Evolutionary conservation across 2,888 invertebrate genomes (phyloP).

Genomic region (Hemistola chrysoprasaria): DNA sequence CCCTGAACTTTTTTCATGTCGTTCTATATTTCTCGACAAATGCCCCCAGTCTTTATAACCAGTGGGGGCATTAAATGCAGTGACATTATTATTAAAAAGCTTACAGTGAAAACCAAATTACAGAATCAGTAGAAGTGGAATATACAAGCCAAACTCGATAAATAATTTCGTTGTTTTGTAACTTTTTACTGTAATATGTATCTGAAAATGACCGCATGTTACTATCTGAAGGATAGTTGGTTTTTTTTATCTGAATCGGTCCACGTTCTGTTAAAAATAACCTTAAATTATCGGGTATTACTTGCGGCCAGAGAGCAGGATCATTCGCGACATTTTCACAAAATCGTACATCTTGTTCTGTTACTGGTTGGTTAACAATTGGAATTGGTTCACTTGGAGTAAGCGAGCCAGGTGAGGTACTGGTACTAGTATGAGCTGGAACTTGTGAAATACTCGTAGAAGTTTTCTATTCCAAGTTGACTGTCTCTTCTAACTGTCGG

Average conservation of each 20-base stretch:
- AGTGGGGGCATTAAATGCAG: conserved; percentile 10
- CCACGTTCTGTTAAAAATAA: conserved; percentile 7
- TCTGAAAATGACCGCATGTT: conserved; percentile 11
- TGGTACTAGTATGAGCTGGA: no score
- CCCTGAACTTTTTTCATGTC: conserved; percentile 22
- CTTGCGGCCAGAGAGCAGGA: conserved; percentile 1
- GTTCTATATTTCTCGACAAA: conserved; percentile 15
- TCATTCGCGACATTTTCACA: no score
- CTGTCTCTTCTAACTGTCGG: no score
- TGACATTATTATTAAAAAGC: conserved; percentile 12
- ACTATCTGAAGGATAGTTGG: conserved; percentile 12
- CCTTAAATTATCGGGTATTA: conserved; percentile 14
- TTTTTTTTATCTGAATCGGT: conserved; percentile 8
- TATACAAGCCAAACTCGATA: conserved; percentile 23
- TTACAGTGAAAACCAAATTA: conserved; percentile 25
- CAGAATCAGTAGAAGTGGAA: conserved; percentile 18
- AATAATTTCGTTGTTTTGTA: conserved; percentile 18
- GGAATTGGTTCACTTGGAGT: no score
- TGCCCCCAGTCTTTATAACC: conserved; percentile 15
- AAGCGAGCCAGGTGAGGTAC: no score
- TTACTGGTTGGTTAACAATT: no score
- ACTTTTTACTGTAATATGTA: conserved; percentile 8
- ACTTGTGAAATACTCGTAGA: no score
- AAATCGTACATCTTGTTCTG: no score
- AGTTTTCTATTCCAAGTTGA: no score